phyloP scores from a whole-genome alignment of 2,888 invertebrate species.

The Agriopis marginaria region DNA sequence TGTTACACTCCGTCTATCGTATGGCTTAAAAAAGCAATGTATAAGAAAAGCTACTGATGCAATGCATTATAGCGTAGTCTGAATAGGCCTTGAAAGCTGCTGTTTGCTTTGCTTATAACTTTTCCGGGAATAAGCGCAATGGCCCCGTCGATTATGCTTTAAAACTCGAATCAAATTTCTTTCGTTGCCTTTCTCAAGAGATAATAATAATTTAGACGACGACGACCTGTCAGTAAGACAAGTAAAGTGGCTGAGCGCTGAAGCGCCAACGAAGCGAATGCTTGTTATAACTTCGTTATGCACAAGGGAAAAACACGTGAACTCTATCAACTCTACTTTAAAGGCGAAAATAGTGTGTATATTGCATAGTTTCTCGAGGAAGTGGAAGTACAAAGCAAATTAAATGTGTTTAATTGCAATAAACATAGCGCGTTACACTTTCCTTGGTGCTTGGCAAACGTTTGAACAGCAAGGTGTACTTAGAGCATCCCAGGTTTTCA shows the following conservation, averaged over 20 bases:
- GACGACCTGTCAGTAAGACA: neutral
- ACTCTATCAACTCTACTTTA: neutral
- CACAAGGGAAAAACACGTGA: neutral
- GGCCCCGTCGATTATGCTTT: too few relatives aligned
- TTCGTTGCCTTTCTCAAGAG: too few relatives aligned
- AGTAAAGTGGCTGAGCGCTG: neutral
- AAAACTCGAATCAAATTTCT: too few relatives aligned
- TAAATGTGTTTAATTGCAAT: slow-evolving; percentile 30
- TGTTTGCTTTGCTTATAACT: too few relatives aligned
- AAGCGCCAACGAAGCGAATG: slow-evolving; percentile 12
- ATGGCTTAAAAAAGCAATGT: too few relatives aligned
- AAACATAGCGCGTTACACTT: slow-evolving; percentile 25
- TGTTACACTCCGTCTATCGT: too few relatives aligned
- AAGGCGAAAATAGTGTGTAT: slow-evolving; percentile 1
- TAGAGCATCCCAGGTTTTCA: neutral
- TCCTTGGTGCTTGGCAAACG: slow-evolving; percentile 23
- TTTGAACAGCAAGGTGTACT: slow-evolving; percentile 28
- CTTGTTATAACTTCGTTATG: slow-evolving; percentile 2
- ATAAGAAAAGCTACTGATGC: too few relatives aligned
- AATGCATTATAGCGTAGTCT: too few relatives aligned
- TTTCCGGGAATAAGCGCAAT: too few relatives aligned
- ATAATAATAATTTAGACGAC: neutral
- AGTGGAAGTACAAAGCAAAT: slow-evolving; percentile 5
- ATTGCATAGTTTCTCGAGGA: slow-evolving; percentile 10
- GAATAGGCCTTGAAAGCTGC: too few relatives aligned